phyloP scores from a whole-genome alignment of 1,140 invertebrate species.

The Diabrotica undecimpunctata region DNA sequence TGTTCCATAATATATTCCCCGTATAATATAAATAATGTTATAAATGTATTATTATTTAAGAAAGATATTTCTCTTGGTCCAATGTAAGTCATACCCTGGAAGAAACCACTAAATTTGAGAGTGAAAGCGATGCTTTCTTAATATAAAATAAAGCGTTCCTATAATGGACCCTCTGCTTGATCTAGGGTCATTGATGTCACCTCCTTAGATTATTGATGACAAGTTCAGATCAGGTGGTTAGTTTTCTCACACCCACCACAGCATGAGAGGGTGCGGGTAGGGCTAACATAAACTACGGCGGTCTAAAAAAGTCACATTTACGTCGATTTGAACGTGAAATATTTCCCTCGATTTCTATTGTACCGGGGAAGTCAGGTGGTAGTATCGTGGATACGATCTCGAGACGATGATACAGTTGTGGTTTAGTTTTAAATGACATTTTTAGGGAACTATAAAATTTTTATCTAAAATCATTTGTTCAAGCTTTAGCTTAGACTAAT shows the following conservation, averaged over 20 bases:
- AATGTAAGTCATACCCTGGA: background rate
- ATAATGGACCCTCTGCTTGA: slow-evolving; percentile 11
- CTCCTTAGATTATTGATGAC: slow-evolving; percentile 17
- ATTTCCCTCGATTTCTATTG: background rate
- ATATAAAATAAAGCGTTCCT: slow-evolving; percentile 4
- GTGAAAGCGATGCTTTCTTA: slow-evolving; percentile 7
- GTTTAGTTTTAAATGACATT: background rate
- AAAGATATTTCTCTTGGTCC: no score
- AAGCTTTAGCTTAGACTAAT: no score
- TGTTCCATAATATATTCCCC: no score
- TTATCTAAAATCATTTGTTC: no score
- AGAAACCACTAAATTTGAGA: background rate
- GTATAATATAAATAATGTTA: no score
- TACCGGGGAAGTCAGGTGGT: background rate
- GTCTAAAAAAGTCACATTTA: slow-evolving; percentile 21
- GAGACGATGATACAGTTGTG: background rate
- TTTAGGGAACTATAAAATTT: no score
- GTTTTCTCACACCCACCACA: slow-evolving; percentile 19
- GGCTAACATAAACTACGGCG: slow-evolving; percentile 14
- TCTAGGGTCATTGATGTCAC: slow-evolving; percentile 20
- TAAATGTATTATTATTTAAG: no score
- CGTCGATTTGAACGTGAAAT: slow-evolving; percentile 7
- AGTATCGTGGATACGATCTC: background rate
- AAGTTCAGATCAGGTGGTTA: slow-evolving; percentile 15
- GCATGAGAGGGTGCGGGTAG: slow-evolving; percentile 7